Base-by-base conservation (phyloP, 2,113 vertebrate species). In the Ancistrus triradiatus region DNA sequence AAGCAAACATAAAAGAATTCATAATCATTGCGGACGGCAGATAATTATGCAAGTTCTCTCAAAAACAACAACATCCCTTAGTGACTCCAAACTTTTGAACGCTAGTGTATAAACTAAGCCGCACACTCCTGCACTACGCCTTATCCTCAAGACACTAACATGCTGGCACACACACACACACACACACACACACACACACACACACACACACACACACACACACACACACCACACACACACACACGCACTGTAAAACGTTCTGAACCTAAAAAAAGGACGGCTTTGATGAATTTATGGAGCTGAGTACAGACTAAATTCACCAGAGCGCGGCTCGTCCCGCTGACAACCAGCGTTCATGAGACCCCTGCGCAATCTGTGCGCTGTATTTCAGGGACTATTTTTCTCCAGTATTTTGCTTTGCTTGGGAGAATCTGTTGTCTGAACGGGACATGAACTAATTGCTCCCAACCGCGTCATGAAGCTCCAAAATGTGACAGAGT, bases 181-280 rank as follows among this genome's bases (percentile, higher is more conserved):
- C n/a, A n/a, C n/a, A n/a, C n/a, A n/a, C n/a, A n/a, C n/a, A n/a
- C n/a, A n/a, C n/a, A n/a, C n/a, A n/a, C n/a, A n/a, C n/a, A n/a
- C n/a, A n/a, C 61, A 57, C 17, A 52, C 21, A 63, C 13, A 55
- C 15, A 11, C 49, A 63, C 19, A 38, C 6, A 43, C n/a, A 40
- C 38, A 4, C 40, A 66, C 18, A 21, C 24, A 10, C 10, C n/a
- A 25, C 57, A 47, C 42, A 51, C 40, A 18, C 49, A 19, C 49
- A 48, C 35, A 66, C 13, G 14, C 15, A 8, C 31, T 52, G 40
- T 35, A 27, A 33, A 62, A 42, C 18, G 17, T 31, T 42, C 24
- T 55, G n/a, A 19, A 21, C 27, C 7, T n/a, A 4, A 7, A 31
- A 31, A 31, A 7, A 31, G 27, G 27, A 31, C 27, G 27, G 27